These are phyloP conservation scores for Oxygymnocypris stewartii DNA, from an alignment of 2,113 vertebrate genomes.

Conservation along the genomic window DNA sequence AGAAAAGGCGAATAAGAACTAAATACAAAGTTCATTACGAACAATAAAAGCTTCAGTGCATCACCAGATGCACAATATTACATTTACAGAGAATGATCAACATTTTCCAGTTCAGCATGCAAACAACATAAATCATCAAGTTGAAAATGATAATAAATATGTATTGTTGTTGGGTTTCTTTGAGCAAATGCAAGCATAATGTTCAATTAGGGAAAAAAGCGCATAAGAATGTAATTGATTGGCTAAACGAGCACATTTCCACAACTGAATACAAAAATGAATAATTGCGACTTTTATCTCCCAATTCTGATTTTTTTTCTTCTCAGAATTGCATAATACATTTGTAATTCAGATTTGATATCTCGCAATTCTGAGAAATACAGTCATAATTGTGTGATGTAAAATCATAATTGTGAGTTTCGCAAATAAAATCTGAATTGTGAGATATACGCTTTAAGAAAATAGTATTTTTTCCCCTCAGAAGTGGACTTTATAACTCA, in stretches of 20 bases:
- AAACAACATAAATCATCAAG: neutral
- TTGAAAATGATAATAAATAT: neutral
- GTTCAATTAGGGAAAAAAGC: neutral
- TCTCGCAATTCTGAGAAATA: too few species aligned
- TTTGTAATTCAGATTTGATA: too few species aligned
- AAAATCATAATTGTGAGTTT: too few species aligned
- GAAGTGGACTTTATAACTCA: too few species aligned
- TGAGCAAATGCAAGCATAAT: neutral
- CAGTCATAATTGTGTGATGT: too few species aligned
- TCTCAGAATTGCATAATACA: neutral
- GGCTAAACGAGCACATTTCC: neutral
- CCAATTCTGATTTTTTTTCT: too few species aligned
- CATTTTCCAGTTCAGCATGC: neutral
- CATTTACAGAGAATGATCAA: neutral
- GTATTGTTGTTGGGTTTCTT: neutral
- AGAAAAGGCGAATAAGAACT: constrained; percentile 29
- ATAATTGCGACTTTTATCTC: neutral
- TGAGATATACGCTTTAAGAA: too few species aligned
- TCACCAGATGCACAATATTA: neutral
- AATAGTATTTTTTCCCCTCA: too few species aligned
- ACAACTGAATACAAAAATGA: too few species aligned
- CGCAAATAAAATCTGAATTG: too few species aligned
- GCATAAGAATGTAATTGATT: neutral
- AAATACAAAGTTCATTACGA: neutral
- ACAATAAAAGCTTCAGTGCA: neutral